A percentile compares a stretch with the other conserved stretches of the same genome.
phyloP scores from a whole-genome alignment of 2,113 vertebrate species.

The Panthera leo region DNA sequence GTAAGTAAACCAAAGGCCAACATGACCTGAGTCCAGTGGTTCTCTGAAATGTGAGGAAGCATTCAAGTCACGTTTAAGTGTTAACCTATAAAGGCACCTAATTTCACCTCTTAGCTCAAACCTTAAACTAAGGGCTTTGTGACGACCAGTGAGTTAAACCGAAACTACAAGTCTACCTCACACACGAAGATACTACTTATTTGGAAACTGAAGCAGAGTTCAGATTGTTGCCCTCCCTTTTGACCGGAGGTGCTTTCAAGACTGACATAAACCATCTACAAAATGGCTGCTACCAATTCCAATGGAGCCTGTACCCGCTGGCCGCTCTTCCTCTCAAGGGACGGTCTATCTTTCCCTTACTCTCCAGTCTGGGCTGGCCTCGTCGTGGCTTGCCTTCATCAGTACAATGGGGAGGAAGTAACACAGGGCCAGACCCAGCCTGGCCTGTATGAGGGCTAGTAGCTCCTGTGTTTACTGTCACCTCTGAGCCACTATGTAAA shows the following conservation, averaged over 20 bases:
- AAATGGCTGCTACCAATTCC: neutral
- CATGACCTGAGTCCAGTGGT: neutral
- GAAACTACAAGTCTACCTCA: neutral
- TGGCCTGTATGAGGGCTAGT: neutral
- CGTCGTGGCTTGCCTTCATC: neutral
- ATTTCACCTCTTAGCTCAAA: neutral
- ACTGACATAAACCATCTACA: neutral
- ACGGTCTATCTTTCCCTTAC: neutral
- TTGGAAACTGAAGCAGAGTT: neutral
- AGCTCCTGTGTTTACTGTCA: neutral
- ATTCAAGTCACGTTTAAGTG: neutral
- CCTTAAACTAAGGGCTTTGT: neutral
- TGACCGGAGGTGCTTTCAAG: neutral
- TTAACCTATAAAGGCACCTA: neutral
- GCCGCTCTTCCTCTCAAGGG: neutral
- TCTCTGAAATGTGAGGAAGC: neutral
- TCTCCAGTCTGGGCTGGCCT: neutral
- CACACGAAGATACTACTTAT: neutral
- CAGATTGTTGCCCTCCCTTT: neutral
- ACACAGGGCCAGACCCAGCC: neutral
- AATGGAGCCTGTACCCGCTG: fast-evolving
- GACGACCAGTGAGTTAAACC: neutral
- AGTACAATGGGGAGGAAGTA: neutral
- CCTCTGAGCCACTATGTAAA: neutral
- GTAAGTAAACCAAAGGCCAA: neutral